phyloP scores from a whole-genome alignment of 2,113 vertebrate genomes.

The Syrrhaptes paradoxus region DNA sequence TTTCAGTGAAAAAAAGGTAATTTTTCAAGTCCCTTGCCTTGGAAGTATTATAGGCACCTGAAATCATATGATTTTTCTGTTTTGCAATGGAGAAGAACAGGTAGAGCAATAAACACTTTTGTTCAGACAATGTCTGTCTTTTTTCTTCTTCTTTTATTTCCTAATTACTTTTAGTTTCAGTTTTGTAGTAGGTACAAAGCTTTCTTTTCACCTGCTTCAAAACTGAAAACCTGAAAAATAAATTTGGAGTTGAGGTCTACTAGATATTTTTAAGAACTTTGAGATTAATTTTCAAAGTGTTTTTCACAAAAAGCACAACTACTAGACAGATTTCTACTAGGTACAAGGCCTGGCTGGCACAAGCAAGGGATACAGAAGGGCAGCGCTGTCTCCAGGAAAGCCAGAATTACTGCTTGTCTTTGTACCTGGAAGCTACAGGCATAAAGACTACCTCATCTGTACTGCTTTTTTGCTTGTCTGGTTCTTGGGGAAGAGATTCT shows the following conservation, averaged over 20 bases:
- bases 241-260: background rate
- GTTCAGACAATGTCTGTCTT: background rate
- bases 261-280: background rate
- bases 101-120: background rate
- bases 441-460: background rate
- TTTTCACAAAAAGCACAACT: background rate
- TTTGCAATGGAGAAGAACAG: background rate
- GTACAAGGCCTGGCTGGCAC: background rate
- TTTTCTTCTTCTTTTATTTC: background rate
- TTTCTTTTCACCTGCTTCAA: background rate
- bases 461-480: background rate
- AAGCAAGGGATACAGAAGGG: background rate
- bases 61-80: background rate
- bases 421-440: background rate
- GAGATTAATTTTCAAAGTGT: background rate
- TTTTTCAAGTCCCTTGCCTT: background rate
- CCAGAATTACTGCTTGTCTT: background rate
- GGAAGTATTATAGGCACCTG: background rate
- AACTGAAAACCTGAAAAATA: background rate
- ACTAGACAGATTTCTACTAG: background rate
- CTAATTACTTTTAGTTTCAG: background rate
- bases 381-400: background rate
- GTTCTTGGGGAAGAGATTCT: background rate
- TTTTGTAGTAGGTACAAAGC: background rate
- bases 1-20: background rate